Percentiles rank a stretch among this genome's conserved stretches.
phyloP scores from a whole-genome alignment of 2,888 invertebrate species.

The Adineta ricciae region DNA sequence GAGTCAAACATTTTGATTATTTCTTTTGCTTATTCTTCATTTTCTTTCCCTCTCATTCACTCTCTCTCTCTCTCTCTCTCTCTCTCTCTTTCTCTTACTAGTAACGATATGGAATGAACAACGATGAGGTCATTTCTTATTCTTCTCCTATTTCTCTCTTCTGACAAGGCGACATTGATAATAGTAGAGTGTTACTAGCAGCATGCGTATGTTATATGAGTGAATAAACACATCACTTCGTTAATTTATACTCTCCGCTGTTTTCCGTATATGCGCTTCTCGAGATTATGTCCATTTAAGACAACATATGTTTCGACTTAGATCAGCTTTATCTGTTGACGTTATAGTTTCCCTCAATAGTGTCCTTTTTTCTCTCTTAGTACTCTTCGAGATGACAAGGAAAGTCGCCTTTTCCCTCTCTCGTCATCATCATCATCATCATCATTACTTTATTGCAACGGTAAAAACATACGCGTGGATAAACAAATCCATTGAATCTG shows the following conservation, averaged over 20 bases:
- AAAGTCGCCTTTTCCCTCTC: background rate
- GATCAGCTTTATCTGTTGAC: background rate
- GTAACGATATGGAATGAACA: background rate
- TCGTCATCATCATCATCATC: background rate
- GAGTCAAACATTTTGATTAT: background rate
- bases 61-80: background rate
- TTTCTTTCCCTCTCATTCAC: background rate
- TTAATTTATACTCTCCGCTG: background rate
- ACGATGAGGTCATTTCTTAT: background rate
- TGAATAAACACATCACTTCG: slow-evolving; percentile 20
- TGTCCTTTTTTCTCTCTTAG: background rate
- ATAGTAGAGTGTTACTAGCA: background rate
- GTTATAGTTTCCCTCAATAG: background rate
- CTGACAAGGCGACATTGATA: background rate
- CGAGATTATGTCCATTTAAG: background rate
- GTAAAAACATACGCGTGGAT: background rate
- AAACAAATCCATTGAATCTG: background rate
- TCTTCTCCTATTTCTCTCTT: background rate
- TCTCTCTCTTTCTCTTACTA: no score
- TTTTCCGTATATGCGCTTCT: background rate
- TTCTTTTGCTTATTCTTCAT: background rate
- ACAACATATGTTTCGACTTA: background rate
- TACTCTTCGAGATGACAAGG: no score
- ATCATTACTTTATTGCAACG: background rate
- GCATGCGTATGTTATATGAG: background rate